Base-by-base conservation (phyloP, 2,888 invertebrate species). In the Agrochola circellaris region DNA sequence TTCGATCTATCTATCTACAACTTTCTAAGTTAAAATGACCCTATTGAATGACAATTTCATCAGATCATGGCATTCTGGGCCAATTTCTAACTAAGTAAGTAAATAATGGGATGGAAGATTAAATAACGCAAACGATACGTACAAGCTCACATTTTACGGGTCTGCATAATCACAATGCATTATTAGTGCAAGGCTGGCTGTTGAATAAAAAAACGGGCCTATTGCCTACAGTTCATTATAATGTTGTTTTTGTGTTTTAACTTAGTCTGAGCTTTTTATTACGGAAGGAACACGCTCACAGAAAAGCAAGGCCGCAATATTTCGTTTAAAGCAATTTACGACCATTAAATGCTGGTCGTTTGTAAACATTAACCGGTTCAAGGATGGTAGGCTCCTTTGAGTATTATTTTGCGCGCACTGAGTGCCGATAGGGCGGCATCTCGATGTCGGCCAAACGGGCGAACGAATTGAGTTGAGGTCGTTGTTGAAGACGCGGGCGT, bases 281-380 rank as follows among this genome's bases (percentile, higher is more conserved):
- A 90, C 91, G 92, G 91, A 93, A 92, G 90, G 84, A 89, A 89
- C 86, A 85, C 84, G 89, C 89, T 92, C 90, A 89, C 90, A 88
- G 90, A 92, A 91, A 89, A 92, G 91, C 92, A 89, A 91, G 89
- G 89, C 86, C 90, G 88, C 86, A 87, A 90, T 92, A 93, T 93
- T 93, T 92, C 87, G 91, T 92, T 90, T 86, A 87, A 60, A 91
- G 91, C 92, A 93, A 94, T 94, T 93, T 93, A 94, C 92, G 91
- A 89, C 90, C 90, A 94, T 93, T 94, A 94, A 93, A 92, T 90
- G 90, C 85, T 90, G 92, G 91, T 93, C 92, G 92, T 93, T 94
- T 93, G 94, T 94, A 95, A 95, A 95, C 94, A 94, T 93, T 92
- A 95, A 96, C 95, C 95, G 94, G 95, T 95, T 93, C 89, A 91